Conservation (phyloP, 2,113 vertebrate genomes). For the Campylorhamphus procurvoides region DNA sequence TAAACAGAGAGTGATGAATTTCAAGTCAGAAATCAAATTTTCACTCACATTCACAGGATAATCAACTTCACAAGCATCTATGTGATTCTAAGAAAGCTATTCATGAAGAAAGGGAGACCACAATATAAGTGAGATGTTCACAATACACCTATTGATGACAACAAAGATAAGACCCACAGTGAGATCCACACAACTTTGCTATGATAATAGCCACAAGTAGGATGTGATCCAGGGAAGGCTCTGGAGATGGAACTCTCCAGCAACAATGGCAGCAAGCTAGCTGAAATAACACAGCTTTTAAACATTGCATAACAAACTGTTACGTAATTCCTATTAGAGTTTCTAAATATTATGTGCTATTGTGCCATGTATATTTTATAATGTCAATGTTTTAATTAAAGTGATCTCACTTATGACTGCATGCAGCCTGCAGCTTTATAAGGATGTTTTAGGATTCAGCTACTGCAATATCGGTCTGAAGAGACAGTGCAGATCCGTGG, state of each 20-base stretch:
- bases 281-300: neutral
- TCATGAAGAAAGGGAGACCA: neutral
- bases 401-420: neutral
- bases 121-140: neutral
- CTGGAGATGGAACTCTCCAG: neutral
- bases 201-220: neutral
- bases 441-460: neutral
- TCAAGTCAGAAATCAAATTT: neutral
- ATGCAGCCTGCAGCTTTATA: neutral
- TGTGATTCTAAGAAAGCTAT: neutral
- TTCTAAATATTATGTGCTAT: neutral
- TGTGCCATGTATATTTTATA: neutral
- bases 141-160: neutral
- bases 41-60: neutral
- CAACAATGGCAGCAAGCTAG: neutral
- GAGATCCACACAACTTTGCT: neutral
- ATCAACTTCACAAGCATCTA: neutral
- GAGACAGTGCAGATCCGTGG: neutral
- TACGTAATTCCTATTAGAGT: neutral
- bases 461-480: accelerated
- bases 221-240: neutral
- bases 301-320: neutral
- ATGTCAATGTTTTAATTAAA: neutral
- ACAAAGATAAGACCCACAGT: neutral
- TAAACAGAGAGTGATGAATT: neutral